Conservation (phyloP, 2,888 invertebrate genomes). For the Dromius quadrimaculatus region DNA sequence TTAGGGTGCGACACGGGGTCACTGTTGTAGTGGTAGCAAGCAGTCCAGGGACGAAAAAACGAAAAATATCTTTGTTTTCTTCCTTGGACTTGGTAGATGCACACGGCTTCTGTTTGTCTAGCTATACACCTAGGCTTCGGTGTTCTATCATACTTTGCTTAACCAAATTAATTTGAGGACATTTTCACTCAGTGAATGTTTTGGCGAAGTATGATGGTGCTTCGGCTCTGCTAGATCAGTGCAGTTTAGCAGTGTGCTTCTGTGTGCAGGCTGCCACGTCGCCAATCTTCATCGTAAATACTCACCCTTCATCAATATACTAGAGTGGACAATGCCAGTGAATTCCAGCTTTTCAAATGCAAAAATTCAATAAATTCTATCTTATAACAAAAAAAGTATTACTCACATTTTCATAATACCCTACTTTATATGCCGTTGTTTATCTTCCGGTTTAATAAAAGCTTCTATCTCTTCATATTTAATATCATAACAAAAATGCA, state of each 20-base stretch:
- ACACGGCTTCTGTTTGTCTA: conserved; percentile 39
- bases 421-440: too few species aligned
- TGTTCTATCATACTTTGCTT: neutral
- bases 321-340: too few species aligned
- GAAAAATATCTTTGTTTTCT: conserved; percentile 46
- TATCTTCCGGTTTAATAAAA: too few species aligned
- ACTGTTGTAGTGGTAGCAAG: conserved; percentile 15
- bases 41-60: neutral
- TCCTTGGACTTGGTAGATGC: conserved; percentile 54
- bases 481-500: too few species aligned
- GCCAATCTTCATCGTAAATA: neutral
- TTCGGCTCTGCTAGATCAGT: neutral
- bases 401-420: too few species aligned
- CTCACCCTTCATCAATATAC: too few species aligned
- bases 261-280: conserved; percentile 26
- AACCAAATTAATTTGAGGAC: conserved; percentile 4
- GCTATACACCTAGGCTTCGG: conserved; percentile 37
- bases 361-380: too few species aligned
- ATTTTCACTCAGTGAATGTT: neutral
- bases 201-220: neutral
- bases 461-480: too few species aligned
- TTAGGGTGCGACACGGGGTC: neutral
- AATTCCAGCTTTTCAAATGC: too few species aligned
- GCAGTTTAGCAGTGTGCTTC: conserved; percentile 14
- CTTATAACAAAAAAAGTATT: too few species aligned